Base-by-base conservation (phyloP, 2,888 invertebrate genomes). In the Chesias legatella region DNA sequence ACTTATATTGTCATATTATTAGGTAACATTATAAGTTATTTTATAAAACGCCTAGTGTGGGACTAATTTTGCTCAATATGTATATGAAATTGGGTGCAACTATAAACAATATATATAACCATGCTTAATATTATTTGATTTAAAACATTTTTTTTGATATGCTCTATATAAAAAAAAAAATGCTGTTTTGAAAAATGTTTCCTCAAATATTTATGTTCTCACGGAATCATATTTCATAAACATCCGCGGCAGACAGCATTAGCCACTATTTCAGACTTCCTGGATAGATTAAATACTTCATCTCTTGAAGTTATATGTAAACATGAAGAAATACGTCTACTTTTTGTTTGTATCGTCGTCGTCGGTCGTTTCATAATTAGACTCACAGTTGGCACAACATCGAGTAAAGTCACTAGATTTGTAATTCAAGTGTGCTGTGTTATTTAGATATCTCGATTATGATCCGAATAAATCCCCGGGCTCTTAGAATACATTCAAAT, bases 1-100 rank as follows among this genome's bases (percentile, higher is more conserved):
- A 73, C 70, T 74, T 73, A 76, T 63, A 78, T 82, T n/a, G 80
- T 80, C 76, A 73, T 83, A 82, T 70, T 75, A 70, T 80, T 81
- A 82, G 79, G 72, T 76, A 73, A 73, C 53, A 45, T 54, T 67
- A 66, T 75, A 80, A 76, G 75, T 75, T 76, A 22, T 59, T 63
- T 64, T 63, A 34, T 43, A 48, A 64, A 63, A 56, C 58, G 58
- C 55, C 56, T 60, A 58, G 55, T 65, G 73, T 72, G 74, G 58
- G 67, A 66, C 65, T 73, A 73, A 69, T 71, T 67, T 68, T 75
- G 73, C 64, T 68, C 60, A 37, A 55, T 48, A 48, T 31, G 11
- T 43, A 25, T 22, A 35, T 26, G 27, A n/a, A 43, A 21, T 30
- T 44, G 45, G 39, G 37, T 41, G 44, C 47, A 43, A 33, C 21